phyloP scores from a whole-genome alignment of 2,797 vertebrate species.

The Otolemur crassicaudatus region DNA sequence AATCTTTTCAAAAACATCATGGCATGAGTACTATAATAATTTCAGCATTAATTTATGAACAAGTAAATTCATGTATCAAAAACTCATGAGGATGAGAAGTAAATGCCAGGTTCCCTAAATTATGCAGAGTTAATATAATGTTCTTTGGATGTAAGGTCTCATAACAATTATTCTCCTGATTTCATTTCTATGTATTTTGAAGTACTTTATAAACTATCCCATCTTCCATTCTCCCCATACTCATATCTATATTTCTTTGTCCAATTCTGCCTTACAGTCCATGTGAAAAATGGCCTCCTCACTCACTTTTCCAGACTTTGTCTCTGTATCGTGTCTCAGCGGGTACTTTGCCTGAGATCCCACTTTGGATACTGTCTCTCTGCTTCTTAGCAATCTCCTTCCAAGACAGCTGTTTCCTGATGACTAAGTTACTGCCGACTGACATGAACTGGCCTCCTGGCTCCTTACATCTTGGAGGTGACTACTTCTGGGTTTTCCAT shows the following conservation, averaged over 20 bases:
- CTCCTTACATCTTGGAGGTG: not conserved
- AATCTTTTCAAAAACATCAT: not conserved
- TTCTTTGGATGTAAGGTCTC: not conserved
- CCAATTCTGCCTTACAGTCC: not conserved
- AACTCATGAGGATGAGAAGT: not conserved
- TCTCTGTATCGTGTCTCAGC: not conserved
- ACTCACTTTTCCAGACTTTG: not conserved
- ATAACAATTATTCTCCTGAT: not conserved
- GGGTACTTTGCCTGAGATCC: too few species aligned
- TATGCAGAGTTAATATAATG: not conserved
- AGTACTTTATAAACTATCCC: not conserved
- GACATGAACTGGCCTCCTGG: not conserved
- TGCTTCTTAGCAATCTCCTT: not conserved
- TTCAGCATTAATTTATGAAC: not conserved
- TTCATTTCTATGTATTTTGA: not conserved
- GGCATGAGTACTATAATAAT: fast-evolving
- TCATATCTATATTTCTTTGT: not conserved
- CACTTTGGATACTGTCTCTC: fast-evolving
- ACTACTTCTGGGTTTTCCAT: not conserved
- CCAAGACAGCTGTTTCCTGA: not conserved
- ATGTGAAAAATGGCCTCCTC: fast-evolving
- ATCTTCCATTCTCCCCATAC: not conserved
- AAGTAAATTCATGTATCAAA: not conserved
- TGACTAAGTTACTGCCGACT: not conserved
- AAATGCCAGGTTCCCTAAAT: not conserved